Conservation (phyloP, 2,888 invertebrate genomes). For the Nephrotoma guestfalica region DNA sequence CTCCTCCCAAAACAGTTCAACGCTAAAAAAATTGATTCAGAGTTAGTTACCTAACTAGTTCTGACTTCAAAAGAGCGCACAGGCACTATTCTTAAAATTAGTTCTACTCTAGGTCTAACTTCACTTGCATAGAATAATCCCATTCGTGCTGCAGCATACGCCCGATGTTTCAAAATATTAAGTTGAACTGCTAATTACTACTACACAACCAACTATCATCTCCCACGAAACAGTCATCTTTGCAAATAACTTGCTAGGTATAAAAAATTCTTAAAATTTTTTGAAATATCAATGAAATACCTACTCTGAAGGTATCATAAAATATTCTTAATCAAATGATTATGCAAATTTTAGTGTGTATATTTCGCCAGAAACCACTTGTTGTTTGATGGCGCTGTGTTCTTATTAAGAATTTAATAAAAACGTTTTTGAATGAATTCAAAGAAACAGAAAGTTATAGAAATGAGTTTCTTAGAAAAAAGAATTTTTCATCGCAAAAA, state of each 20-base stretch:
- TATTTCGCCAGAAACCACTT: neutral
- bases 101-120: too few species aligned
- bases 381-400: neutral
- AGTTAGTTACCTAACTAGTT: too few species aligned
- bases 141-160: neutral
- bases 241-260: too few species aligned
- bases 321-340: neutral
- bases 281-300: neutral
- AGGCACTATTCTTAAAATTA: too few species aligned
- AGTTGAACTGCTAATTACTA: neutral
- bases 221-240: neutral
- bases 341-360: neutral
- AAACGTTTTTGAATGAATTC: neutral
- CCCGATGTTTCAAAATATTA: neutral
- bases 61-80: too few species aligned
- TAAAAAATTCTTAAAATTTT: neutral
- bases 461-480: neutral
- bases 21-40: too few species aligned
- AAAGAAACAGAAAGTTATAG: neutral
- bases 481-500: neutral
- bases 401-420: neutral
- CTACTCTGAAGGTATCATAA: neutral
- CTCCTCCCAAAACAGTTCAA: too few species aligned
- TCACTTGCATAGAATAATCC: too few species aligned
- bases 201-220: neutral